Conservation (phyloP, 2,113 vertebrate genomes). For the Taxidea taxus region DNA sequence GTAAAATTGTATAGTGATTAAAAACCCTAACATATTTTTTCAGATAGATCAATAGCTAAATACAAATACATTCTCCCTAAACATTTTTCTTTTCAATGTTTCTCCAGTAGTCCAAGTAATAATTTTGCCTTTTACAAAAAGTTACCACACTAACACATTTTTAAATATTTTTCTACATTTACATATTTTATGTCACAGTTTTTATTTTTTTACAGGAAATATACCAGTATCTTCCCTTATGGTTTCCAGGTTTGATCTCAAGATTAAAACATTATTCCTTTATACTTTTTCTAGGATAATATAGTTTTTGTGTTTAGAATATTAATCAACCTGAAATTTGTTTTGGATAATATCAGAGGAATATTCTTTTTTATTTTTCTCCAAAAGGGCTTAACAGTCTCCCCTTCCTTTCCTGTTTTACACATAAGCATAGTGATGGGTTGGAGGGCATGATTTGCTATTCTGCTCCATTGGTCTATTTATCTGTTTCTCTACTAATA, state of each 20-base stretch:
- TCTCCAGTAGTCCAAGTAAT: background rate
- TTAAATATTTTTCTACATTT: background rate
- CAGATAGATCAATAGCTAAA: background rate
- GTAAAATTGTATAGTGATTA: background rate
- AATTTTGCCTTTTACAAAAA: background rate
- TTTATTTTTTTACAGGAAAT: background rate
- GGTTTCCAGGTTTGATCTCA: background rate
- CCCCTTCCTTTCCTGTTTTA: background rate
- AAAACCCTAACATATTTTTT: background rate
- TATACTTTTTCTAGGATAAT: background rate
- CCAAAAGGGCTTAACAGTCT: background rate
- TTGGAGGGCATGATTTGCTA: background rate
- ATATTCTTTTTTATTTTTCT: background rate
- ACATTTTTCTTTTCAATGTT: background rate
- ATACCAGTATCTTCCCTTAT: background rate
- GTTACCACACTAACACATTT: background rate
- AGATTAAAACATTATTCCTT: conserved; percentile 8
- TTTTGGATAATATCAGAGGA: background rate
- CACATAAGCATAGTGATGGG: background rate
- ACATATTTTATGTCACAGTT: background rate
- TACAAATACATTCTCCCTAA: background rate
- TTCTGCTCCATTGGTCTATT: background rate
- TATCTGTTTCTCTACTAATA: background rate
- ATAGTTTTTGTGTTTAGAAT: background rate
- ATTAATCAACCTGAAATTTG: background rate